A percentile compares a stretch with the other conserved stretches of the same genome.
Evolutionary conservation across 2,888 invertebrate genomes (phyloP).

Genomic region (Liodrosophila aerea): DNA sequence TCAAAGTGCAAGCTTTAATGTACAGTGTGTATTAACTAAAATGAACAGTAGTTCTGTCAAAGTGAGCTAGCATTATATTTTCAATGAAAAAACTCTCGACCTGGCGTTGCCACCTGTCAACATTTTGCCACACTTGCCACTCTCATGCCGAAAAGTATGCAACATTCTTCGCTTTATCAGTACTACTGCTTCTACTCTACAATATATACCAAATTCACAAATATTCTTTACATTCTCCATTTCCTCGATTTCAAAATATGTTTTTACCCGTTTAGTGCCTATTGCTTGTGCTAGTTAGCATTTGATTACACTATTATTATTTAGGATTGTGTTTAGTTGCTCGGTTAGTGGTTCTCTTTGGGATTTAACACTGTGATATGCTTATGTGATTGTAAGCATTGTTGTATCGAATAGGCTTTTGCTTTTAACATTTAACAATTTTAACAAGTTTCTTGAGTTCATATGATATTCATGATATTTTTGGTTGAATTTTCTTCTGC

Average conservation of each 20-base stretch:
- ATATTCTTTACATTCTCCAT: too few relatives aligned
- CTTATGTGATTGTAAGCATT: conserved; percentile 10
- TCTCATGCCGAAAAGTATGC: too few relatives aligned
- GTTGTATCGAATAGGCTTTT: conserved; percentile 30
- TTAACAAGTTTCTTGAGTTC: conserved; percentile 62
- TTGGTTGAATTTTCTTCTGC: conserved; percentile 76
- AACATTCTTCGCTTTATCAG: too few relatives aligned
- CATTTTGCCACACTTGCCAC: too few relatives aligned
- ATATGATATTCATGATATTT: conserved; percentile 83
- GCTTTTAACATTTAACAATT: conserved; percentile 49
- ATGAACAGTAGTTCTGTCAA: too few relatives aligned
- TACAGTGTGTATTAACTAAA: too few relatives aligned
- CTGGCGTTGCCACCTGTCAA: too few relatives aligned
- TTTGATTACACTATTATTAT: not conserved
- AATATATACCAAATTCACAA: not conserved
- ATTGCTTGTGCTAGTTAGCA: conserved; percentile 1
- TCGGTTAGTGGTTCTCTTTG: not conserved
- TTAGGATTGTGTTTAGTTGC: not conserved
- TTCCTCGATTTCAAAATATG: not conserved
- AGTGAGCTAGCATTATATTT: too few relatives aligned
- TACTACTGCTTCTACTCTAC: too few relatives aligned
- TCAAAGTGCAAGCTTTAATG: too few relatives aligned
- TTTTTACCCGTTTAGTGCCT: conserved; percentile 3
- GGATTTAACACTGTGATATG: conserved; percentile 23
- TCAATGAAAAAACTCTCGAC: too few relatives aligned